A percentile compares a stretch with the other conserved stretches of the same genome.
phyloP scores from a whole-genome alignment of 2,888 invertebrate genomes.

The Hypolimnas misippus region DNA sequence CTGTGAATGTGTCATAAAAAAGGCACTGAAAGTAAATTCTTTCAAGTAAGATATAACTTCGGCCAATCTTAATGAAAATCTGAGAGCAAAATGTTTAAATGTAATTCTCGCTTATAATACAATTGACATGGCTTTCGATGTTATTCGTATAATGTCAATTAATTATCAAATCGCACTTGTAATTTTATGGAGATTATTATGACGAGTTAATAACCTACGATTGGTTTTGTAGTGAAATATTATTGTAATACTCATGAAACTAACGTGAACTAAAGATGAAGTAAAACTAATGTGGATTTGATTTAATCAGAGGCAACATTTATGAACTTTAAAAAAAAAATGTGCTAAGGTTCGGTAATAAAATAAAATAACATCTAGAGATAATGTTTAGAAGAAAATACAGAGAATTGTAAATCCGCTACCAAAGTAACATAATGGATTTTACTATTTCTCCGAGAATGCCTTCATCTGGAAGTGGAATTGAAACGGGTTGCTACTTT shows the following conservation, averaged over 20 bases:
- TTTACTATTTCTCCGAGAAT: background rate
- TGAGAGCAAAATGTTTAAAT: no score
- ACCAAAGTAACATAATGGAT: background rate
- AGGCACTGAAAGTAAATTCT: no score
- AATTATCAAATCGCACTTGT: slow-evolving; percentile 4
- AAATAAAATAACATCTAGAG: background rate
- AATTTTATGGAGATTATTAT: background rate
- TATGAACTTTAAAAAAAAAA: no score
- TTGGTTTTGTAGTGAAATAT: background rate
- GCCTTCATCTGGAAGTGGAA: background rate
- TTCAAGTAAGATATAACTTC: no score
- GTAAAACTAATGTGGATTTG: no score
- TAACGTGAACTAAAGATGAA: no score
- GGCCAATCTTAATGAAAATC: no score
- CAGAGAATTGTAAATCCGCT: background rate
- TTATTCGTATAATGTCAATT: slow-evolving; percentile 27
- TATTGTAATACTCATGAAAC: background rate
- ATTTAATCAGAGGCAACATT: no score
- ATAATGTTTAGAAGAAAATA: background rate
- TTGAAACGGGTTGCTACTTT: background rate
- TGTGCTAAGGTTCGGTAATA: no score
- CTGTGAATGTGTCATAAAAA: no score
- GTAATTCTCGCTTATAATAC: background rate
- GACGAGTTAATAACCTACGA: background rate
- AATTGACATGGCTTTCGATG: slow-evolving; percentile 1